Percentiles rank a stretch among this genome's conserved stretches.
Evolutionary conservation across 2,888 invertebrate species (phyloP).

Genomic region (Hybos culiciformis): DNA sequence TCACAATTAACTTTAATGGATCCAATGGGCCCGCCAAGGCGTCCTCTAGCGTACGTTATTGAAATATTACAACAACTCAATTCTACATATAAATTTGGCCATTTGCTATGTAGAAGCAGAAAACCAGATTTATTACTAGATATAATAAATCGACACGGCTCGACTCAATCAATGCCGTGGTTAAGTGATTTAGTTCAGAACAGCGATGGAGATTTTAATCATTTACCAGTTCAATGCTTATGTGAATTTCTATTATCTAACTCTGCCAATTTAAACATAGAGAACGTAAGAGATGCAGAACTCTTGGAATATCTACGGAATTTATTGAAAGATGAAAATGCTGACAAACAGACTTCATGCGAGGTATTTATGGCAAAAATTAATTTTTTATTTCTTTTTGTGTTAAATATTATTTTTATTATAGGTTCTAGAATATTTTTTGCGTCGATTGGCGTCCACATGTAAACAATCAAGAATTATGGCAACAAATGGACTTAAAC

Average conservation of each 20-base stretch:
- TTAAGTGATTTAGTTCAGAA: constrained; percentile 85
- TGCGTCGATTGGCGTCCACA: constrained; percentile 68
- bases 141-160: constrained; percentile 79
- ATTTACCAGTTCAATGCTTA: constrained; percentile 91
- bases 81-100: constrained; percentile 67
- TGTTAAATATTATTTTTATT: neutral
- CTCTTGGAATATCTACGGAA: constrained; percentile 46
- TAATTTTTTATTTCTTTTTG: too few species aligned
- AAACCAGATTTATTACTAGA: constrained; percentile 86
- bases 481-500: constrained; percentile 55
- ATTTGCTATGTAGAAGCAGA: constrained; percentile 73
- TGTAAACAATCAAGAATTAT: constrained; percentile 63
- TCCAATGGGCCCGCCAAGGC: constrained; percentile 67
- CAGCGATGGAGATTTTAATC: constrained; percentile 61
- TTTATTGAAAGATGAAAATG: constrained; percentile 38
- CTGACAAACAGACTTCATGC: constrained; percentile 49
- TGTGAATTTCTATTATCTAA: constrained; percentile 84
- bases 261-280: constrained; percentile 50
- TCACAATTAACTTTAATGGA: constrained; percentile 76
- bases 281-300: constrained; percentile 53
- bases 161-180: constrained; percentile 94
- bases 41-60: constrained; percentile 62
- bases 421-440: constrained; percentile 62
- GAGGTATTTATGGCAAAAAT: constrained; percentile 44
- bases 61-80: constrained; percentile 70